Evolutionary conservation across 2,797 vertebrate genomes (phyloP).

Genomic region (Eupleurogrammus muticus): DNA sequence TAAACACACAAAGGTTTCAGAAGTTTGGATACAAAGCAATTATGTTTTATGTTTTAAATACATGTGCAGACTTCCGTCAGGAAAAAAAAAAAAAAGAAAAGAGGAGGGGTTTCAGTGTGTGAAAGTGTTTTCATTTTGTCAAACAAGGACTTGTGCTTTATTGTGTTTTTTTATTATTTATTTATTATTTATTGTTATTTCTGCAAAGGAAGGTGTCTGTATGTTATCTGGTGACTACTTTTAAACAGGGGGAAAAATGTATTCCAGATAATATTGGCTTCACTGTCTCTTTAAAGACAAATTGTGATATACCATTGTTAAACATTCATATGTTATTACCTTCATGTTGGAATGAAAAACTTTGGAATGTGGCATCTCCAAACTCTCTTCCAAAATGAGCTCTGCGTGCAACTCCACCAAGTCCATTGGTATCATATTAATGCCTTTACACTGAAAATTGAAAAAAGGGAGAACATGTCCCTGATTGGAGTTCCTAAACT

Average conservation of each 20-base stretch:
- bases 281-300: not conserved
- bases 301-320: not conserved
- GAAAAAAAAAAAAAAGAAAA: not conserved
- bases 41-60: constrained; percentile 40
- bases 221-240: not conserved
- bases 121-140: not conserved
- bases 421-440: constrained; percentile 79
- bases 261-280: not conserved
- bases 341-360: not conserved
- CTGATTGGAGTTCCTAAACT: constrained; percentile 91
- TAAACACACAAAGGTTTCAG: constrained; percentile 57
- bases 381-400: constrained; percentile 1
- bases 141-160: not conserved
- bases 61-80: constrained; percentile 33
- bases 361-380: not conserved
- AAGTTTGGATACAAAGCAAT: constrained; percentile 44
- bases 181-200: not conserved
- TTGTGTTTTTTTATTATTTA: no score
- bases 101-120: not conserved
- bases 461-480: constrained; percentile 85
- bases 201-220: not conserved
- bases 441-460: constrained; percentile 89
- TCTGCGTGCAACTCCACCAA: not conserved
- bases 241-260: not conserved
- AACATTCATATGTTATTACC: not conserved